phyloP scores from a whole-genome alignment of 2,797 vertebrate species.

The Columba guinea region DNA sequence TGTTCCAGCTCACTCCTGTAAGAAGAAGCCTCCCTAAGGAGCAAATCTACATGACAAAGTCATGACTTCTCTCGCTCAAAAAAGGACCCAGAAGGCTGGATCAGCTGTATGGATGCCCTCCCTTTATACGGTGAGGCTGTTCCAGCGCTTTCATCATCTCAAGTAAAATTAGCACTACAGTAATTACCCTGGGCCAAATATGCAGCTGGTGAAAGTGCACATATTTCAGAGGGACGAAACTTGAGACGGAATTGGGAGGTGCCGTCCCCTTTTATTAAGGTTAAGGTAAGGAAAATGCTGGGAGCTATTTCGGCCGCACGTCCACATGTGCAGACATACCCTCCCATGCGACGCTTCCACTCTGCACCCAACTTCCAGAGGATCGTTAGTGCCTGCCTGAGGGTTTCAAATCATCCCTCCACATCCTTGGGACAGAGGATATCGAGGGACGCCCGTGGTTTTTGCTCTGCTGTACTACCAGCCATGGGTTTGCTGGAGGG shows the following conservation, averaged over 20 bases:
- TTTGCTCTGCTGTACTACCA: background rate
- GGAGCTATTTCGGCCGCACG: background rate
- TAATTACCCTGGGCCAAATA: conserved; percentile 9
- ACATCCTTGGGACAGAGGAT: fast-evolving
- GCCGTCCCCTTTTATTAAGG: background rate
- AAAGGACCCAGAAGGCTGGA: background rate
- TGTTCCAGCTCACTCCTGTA: background rate
- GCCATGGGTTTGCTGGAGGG: background rate
- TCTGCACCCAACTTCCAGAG: background rate
- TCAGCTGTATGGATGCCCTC: background rate
- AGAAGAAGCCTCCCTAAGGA: background rate
- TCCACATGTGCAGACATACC: fast-evolving
- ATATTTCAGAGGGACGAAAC: background rate
- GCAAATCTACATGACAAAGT: background rate
- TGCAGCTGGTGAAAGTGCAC: background rate
- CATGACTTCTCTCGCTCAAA: background rate
- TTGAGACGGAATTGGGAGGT: background rate
- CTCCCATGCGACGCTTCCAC: background rate
- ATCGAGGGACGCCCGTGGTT: background rate
- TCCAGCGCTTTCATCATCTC: conserved; percentile 22
- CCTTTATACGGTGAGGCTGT: background rate
- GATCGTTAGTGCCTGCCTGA: background rate
- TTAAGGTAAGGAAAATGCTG: background rate
- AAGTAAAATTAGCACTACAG: background rate
- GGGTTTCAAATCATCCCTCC: background rate